Percentiles rank a stretch among this genome's conserved stretches.
phyloP scores from a whole-genome alignment of 1,140 invertebrate species.

The Eueides isabella region DNA sequence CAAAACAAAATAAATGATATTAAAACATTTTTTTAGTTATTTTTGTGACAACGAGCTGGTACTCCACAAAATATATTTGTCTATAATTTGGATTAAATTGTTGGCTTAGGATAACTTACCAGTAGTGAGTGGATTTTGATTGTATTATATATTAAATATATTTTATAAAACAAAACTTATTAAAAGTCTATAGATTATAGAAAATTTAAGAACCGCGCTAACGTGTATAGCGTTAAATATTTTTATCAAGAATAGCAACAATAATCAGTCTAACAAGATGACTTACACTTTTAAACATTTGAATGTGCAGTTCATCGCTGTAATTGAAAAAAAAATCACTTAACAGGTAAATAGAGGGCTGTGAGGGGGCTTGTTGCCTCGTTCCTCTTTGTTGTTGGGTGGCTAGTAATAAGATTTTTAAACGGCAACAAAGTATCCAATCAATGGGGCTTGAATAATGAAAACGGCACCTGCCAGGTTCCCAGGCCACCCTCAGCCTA shows the following conservation, averaged over 20 bases:
- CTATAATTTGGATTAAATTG: not conserved
- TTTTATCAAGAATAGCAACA: not conserved
- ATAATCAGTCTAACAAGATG: slow-evolving; percentile 68
- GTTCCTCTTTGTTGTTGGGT: slow-evolving; percentile 70
- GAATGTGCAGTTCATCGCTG: slow-evolving; percentile 74
- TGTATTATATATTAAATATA: too few relatives aligned
- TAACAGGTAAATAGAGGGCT: slow-evolving; percentile 75
- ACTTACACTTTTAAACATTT: slow-evolving; percentile 74
- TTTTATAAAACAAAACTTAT: too few relatives aligned
- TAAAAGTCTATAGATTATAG: not conserved
- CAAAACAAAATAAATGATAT: not conserved
- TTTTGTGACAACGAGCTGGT: not conserved
- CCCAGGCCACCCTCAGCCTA: slow-evolving; percentile 67
- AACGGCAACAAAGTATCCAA: slow-evolving; percentile 82
- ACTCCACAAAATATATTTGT: not conserved
- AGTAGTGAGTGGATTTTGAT: too few relatives aligned
- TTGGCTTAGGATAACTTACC: not conserved
- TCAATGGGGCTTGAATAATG: slow-evolving; percentile 82
- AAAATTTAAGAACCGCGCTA: not conserved
- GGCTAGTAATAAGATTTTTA: slow-evolving; percentile 82
- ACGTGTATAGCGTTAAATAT: not conserved
- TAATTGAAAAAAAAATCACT: slow-evolving; percentile 82
- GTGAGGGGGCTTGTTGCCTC: slow-evolving; percentile 55
- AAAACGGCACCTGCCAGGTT: slow-evolving; percentile 78
- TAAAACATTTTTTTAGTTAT: not conserved